phyloP scores from a whole-genome alignment of 2,113 vertebrate genomes.

The Aramus guarauna region DNA sequence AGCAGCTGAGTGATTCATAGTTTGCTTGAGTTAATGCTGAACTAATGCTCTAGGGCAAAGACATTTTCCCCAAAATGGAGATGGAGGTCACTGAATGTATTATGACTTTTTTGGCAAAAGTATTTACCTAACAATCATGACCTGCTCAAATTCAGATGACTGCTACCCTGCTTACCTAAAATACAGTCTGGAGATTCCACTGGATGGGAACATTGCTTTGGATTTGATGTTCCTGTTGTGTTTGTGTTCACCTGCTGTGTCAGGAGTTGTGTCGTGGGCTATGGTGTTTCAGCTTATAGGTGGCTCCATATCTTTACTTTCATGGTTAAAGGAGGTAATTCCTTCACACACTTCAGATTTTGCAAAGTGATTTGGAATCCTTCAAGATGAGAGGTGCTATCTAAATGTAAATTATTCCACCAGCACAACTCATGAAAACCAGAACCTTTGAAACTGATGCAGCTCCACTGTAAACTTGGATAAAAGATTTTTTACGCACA shows the following conservation, averaged over 20 bases:
- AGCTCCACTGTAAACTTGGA: not conserved
- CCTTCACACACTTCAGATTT: not conserved
- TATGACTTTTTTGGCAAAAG: not conserved
- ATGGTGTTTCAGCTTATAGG: not conserved
- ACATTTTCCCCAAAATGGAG: not conserved
- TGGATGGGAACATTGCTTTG: not conserved
- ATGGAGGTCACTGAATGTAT: not conserved
- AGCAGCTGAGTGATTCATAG: not conserved
- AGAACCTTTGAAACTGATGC: slow-evolving; percentile 12
- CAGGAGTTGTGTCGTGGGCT: not conserved
- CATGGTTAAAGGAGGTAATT: not conserved
- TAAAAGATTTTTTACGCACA: not conserved
- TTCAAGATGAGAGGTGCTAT: not conserved
- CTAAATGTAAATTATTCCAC: not conserved
- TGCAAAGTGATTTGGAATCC: not conserved
- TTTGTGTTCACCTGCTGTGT: not conserved
- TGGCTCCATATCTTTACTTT: not conserved
- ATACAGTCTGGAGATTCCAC: not conserved
- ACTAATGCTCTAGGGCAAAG: not conserved
- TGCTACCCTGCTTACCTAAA: not conserved
- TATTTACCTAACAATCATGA: not conserved
- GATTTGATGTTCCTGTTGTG: not conserved
- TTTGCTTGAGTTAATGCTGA: not conserved
- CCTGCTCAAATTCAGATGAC: not conserved
- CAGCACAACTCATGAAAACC: not conserved